These are phyloP conservation scores for Cydia strobilella DNA, from an alignment of 1,140 invertebrate species.

Conservation along the genomic window DNA sequence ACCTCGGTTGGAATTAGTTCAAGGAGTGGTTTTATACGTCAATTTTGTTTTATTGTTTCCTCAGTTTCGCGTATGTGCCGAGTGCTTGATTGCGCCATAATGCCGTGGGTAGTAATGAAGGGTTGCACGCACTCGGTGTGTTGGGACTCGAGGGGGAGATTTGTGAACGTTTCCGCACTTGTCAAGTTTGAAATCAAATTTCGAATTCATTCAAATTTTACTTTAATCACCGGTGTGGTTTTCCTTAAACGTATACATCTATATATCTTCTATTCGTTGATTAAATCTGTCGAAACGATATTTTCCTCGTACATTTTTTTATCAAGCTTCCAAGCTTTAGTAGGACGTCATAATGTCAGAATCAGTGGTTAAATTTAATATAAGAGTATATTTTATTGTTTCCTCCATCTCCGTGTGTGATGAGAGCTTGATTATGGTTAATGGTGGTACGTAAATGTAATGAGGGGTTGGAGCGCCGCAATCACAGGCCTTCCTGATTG, in stretches of 20 bases:
- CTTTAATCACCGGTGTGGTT: conserved; percentile 40
- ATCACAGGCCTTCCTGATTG: conserved; percentile 66
- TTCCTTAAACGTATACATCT: conserved; percentile 25
- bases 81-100: conserved; percentile 74
- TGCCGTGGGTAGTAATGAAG: conserved; percentile 67
- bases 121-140: conserved; percentile 69
- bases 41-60: conserved; percentile 71
- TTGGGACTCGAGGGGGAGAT: conserved; percentile 61
- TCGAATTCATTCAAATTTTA: conserved; percentile 48
- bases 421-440: conserved; percentile 70
- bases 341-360: neutral
- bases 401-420: conserved; percentile 69
- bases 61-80: conserved; percentile 71
- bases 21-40: conserved; percentile 67
- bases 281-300: neutral
- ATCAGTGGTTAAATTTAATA: conserved; percentile 37
- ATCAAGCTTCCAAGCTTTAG: conserved; percentile 12
- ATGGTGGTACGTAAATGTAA: conserved; percentile 72
- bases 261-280: neutral
- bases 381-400: conserved; percentile 65
- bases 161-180: conserved; percentile 65
- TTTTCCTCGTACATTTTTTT: conserved; percentile 11
- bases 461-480: conserved; percentile 64
- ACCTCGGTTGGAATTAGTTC: conserved; percentile 55
- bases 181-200: conserved; percentile 62